A percentile compares a stretch with the other conserved stretches of the same genome.
Evolutionary conservation across 2,888 invertebrate species (phyloP).

Genomic region (Lepas anatifera): DNA sequence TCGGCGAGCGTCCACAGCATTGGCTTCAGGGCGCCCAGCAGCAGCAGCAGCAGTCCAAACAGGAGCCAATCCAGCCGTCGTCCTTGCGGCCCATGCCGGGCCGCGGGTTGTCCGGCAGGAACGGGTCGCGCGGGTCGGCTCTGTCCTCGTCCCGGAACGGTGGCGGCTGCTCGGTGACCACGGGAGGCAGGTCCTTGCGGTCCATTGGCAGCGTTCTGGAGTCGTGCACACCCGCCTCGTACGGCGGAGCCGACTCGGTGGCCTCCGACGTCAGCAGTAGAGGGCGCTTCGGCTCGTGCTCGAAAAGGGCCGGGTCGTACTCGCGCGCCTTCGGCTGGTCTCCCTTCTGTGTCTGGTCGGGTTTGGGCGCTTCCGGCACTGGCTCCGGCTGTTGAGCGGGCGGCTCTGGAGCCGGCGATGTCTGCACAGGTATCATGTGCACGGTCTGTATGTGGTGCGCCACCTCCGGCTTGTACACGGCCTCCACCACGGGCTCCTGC

Average conservation of each 20-base stretch:
- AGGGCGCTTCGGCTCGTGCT: background rate
- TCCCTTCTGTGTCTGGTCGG: background rate
- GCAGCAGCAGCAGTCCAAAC: background rate
- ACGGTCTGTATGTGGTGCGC: too few species aligned
- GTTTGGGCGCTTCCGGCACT: background rate
- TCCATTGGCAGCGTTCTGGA: background rate
- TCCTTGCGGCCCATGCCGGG: background rate
- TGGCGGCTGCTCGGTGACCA: background rate
- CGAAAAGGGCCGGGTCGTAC: background rate
- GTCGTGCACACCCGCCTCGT: background rate
- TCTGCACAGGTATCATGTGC: too few species aligned
- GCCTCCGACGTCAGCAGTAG: background rate
- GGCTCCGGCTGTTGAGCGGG: background rate
- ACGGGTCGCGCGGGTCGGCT: background rate
- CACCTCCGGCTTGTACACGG: too few species aligned
- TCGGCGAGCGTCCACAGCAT: too few species aligned
- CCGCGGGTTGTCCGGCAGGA: background rate
- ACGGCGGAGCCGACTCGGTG: background rate
- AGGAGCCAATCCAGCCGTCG: background rate
- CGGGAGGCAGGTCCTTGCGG: background rate
- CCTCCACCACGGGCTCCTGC: background rate
- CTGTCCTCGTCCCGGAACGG: background rate
- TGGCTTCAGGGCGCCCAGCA: constrained; percentile 2
- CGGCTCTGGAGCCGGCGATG: background rate
- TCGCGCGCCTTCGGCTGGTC: background rate